These are phyloP conservation scores for Cinara cedri DNA, from an alignment of 2,888 invertebrate species.

Conservation along the genomic window DNA sequence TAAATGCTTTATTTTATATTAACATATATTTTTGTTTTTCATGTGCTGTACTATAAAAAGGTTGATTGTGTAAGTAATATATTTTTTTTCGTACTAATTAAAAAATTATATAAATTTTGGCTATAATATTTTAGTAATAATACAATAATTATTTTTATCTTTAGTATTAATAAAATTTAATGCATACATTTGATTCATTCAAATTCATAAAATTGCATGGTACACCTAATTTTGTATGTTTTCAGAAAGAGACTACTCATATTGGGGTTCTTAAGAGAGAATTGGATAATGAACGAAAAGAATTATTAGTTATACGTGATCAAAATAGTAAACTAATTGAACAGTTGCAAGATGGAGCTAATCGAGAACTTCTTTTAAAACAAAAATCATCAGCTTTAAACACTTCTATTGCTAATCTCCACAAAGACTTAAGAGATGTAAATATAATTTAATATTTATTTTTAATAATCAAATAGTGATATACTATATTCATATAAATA, in stretches of 20 bases:
- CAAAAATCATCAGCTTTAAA: constrained; percentile 46
- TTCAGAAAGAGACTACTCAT: constrained; percentile 38
- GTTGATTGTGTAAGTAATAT: constrained; percentile 51
- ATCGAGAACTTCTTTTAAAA: constrained; percentile 40
- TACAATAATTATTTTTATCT: neutral
- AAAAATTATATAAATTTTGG: neutral
- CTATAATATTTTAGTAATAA: neutral
- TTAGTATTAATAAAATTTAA: neutral
- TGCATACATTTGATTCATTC: neutral
- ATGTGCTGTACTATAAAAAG: constrained; percentile 46
- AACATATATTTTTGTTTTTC: constrained; percentile 47
- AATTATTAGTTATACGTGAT: constrained; percentile 26
- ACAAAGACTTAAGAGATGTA: constrained; percentile 48
- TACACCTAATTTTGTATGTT: neutral
- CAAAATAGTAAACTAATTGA: constrained; percentile 38
- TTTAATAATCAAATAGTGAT: neutral
- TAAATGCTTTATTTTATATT: constrained; percentile 22
- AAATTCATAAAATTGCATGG: neutral
- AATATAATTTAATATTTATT: neutral
- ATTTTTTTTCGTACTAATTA: neutral
- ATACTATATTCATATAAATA: no score
- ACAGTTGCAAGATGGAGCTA: constrained; percentile 47
- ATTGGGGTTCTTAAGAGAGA: constrained; percentile 43
- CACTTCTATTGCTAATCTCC: constrained; percentile 49
- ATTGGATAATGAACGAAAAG: constrained; percentile 47